phyloP scores from a whole-genome alignment of 2,888 invertebrate species.

The Hypomecis atomaria region DNA sequence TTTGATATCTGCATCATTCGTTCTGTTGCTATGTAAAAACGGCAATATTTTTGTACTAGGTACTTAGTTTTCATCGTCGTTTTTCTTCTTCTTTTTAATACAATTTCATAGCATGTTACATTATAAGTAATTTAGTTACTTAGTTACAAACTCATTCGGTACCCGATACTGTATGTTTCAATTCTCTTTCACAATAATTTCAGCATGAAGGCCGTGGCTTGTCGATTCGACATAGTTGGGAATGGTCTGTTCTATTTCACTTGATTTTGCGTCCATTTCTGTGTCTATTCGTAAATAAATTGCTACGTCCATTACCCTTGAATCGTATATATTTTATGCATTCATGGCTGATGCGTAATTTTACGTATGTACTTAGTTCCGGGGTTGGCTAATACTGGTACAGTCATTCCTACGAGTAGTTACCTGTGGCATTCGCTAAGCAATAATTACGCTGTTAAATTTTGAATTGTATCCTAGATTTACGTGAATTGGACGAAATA shows the following conservation, averaged over 20 bases:
- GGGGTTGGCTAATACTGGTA: slow-evolving; percentile 2
- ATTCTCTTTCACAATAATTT: slow-evolving; percentile 18
- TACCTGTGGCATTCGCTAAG: background rate
- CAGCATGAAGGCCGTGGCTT: slow-evolving; percentile 28
- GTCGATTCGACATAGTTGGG: slow-evolving; percentile 25
- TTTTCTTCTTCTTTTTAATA: background rate
- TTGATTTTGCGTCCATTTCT: slow-evolving; percentile 3
- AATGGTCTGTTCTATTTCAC: slow-evolving; percentile 13
- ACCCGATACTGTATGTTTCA: background rate
- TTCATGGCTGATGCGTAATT: slow-evolving; percentile 4
- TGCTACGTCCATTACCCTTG: slow-evolving; percentile 2
- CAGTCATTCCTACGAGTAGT: too few species aligned
- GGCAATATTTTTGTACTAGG: background rate
- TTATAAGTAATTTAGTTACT: background rate
- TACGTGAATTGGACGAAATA: too few species aligned
- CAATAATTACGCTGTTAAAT: background rate
- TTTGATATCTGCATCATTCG: background rate
- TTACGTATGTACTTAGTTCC: slow-evolving; percentile 5
- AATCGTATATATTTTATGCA: slow-evolving; percentile 6
- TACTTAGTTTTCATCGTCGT: too few species aligned
- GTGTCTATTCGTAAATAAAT: slow-evolving; percentile 9
- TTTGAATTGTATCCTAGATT: background rate
- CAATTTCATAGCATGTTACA: background rate
- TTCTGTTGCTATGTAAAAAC: background rate
- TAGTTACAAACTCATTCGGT: background rate